phyloP scores from a whole-genome alignment of 2,888 invertebrate genomes.

The Phymatocera aterrima region DNA sequence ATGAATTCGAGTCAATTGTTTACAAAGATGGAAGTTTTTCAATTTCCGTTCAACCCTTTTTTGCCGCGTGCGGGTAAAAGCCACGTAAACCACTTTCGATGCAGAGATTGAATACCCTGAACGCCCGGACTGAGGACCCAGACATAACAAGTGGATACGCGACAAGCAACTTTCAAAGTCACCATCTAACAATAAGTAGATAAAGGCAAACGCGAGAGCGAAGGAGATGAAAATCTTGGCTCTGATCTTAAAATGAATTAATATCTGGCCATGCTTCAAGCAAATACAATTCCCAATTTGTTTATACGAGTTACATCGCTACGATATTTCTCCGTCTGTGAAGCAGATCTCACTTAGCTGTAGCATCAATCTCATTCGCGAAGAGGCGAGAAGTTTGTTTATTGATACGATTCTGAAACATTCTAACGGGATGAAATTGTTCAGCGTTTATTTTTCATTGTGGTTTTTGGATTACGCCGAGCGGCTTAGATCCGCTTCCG shows the following conservation, averaged over 20 bases:
- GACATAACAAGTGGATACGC: conserved; percentile 14
- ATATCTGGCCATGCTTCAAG: background rate
- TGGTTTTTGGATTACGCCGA: background rate
- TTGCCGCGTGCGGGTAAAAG: background rate
- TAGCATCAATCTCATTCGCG: background rate
- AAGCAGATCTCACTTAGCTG: background rate
- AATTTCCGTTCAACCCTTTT: conserved; percentile 20
- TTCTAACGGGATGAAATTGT: background rate
- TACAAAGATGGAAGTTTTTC: conserved; percentile 20
- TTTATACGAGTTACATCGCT: background rate
- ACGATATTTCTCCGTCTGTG: background rate
- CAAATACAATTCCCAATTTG: background rate
- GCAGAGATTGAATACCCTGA: conserved; percentile 32
- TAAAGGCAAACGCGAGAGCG: background rate
- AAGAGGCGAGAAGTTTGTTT: background rate
- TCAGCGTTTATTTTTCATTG: background rate
- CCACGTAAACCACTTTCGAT: conserved; percentile 11
- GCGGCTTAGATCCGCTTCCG: background rate
- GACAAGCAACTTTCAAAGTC: conserved; percentile 22
- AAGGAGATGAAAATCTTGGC: background rate
- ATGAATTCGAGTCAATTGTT: background rate
- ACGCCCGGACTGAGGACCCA: background rate
- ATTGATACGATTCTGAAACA: background rate
- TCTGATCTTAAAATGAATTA: background rate
- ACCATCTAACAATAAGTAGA: background rate